These are phyloP conservation scores for Drosophila gaucha DNA, from an alignment of 2,888 invertebrate genomes.

Conservation along the genomic window DNA sequence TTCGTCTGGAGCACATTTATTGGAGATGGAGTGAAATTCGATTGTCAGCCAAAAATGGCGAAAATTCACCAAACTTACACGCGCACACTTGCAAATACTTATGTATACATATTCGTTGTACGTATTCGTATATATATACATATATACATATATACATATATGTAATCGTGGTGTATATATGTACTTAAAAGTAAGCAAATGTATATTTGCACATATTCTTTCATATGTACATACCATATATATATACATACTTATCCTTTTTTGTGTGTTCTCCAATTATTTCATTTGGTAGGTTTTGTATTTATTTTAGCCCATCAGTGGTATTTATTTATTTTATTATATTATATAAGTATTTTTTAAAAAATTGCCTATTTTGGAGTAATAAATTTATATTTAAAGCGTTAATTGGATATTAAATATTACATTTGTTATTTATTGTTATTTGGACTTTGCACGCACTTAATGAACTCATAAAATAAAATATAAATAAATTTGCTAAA, in stretches of 20 bases:
- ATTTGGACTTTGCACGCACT: not conserved
- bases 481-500: not conserved
- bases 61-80: constrained; percentile 12
- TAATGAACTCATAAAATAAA: not conserved
- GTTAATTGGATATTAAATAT: not conserved
- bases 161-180: not conserved
- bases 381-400: not conserved
- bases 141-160: not conserved
- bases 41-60: constrained; percentile 36
- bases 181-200: not conserved
- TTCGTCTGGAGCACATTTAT: constrained; percentile 28
- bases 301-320: too few species aligned
- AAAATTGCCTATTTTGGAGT: not conserved
- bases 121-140: not conserved
- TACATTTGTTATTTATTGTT: not conserved
- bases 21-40: constrained; percentile 39
- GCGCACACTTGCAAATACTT: not conserved
- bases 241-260: not conserved
- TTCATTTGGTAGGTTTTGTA: not conserved
- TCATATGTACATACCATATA: not conserved
- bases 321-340: not conserved
- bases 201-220: not conserved
- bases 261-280: not conserved
- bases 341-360: not conserved
- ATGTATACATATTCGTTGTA: not conserved